These are phyloP conservation scores for Rissa tridactyla DNA, from an alignment of 2,113 vertebrate species.

Conservation along the genomic window DNA sequence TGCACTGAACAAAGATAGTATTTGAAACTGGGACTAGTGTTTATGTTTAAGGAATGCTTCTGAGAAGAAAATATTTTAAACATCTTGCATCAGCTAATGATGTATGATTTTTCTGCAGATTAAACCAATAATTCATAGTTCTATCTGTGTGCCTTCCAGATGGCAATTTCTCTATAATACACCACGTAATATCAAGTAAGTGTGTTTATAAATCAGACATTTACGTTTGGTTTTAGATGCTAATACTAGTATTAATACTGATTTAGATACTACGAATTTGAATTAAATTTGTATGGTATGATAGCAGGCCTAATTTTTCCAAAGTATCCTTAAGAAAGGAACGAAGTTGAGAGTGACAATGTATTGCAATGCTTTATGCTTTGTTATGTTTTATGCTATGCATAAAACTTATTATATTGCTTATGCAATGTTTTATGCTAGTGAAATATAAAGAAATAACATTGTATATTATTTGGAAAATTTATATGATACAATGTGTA, in stretches of 20 bases:
- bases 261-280: neutral
- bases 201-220: neutral
- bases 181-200: conserved; percentile 76
- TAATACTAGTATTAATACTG: too few species aligned
- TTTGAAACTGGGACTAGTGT: neutral
- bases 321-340: neutral
- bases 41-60: neutral
- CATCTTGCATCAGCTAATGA: neutral
- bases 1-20: neutral
- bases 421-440: neutral
- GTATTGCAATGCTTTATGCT: neutral
- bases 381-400: too few species aligned
- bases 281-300: neutral
- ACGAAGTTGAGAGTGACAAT: neutral
- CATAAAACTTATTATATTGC: too few species aligned
- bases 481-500: neutral
- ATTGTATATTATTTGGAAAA: neutral
- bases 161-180: conserved; percentile 73
- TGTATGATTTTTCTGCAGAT: conserved; percentile 69
- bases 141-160: conserved; percentile 75
- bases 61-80: conserved; percentile 38
- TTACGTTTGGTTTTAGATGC: neutral
- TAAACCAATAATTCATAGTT: conserved; percentile 78
- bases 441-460: neutral
- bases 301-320: neutral